Base-by-base conservation (phyloP, 2,888 invertebrate species). In the Tipula helvola region DNA sequence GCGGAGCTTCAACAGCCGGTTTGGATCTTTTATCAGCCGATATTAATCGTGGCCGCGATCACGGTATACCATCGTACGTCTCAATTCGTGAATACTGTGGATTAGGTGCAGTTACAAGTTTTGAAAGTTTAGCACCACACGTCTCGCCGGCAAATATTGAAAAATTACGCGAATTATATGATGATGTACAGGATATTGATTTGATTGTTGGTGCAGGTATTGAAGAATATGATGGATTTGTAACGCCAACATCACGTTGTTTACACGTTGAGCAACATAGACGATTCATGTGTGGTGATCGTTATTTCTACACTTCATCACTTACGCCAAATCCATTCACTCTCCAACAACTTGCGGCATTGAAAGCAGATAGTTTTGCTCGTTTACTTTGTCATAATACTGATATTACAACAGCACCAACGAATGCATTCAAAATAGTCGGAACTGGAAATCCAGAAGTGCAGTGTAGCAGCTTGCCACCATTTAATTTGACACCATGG, bases 181-280 rank as follows among this genome's bases (percentile, higher is more conserved):
- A 87, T 18, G 90, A 91, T 1, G 92, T 95, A 0, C 95, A 95
- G 89, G 90, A 91, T 3, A 93, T 96, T 13, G 96, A 96, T 90
- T 91, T 96, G 12, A 96, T 95, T 93, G 92, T 95, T 12, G 96
- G 95, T 2, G 96, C 95, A 0, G 92, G 96, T 5, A 91, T 95
- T 0, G 96, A 96, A 89, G 93, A 94, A 3, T 90, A 93, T 0
- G 91, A 93, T 0, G 95, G 94, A 0, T 94, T 94, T 8, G 90
- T 95, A 47, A 92, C 96, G 0, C 93, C 93, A 0, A 95, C 95
- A 0, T 96, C 96, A 89, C 93, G 94, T 4, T 94, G 96, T 89
- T 94, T 96, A 84, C 93, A 96, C 5, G 95, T 95, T 3, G 95
- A 95, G 89, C 96, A 96, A 90, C 95, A 95, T 91, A 91, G 93